Percentiles rank a stretch among this genome's conserved stretches.
phyloP scores from a whole-genome alignment of 1,140 invertebrate species.

The Rhynchophorus ferrugineus region DNA sequence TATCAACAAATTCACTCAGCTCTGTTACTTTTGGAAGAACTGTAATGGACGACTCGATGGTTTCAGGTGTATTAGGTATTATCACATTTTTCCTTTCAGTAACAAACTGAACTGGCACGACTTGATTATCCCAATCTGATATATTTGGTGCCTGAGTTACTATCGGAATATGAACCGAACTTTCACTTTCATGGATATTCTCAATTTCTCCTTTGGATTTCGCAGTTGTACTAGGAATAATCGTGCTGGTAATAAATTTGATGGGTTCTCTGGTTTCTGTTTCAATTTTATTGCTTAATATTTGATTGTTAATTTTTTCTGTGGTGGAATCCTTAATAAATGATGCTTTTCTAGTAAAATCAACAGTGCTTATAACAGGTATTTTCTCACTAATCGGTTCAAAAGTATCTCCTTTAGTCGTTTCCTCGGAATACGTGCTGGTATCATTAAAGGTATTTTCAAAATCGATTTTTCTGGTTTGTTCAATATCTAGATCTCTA shows the following conservation, averaged over 20 bases:
- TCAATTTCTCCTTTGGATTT: slow-evolving; percentile 7
- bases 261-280: slow-evolving; percentile 28
- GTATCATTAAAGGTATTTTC: slow-evolving; percentile 24
- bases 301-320: slow-evolving; percentile 18
- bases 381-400: slow-evolving; percentile 3
- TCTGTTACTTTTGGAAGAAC: neutral
- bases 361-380: neutral
- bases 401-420: slow-evolving; percentile 2
- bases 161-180: no score
- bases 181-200: no score
- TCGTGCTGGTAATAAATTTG: neutral
- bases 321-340: neutral
- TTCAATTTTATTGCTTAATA: slow-evolving; percentile 36
- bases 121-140: neutral
- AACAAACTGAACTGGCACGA: no score
- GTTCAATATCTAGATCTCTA: slow-evolving; percentile 26
- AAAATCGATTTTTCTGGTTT: slow-evolving; percentile 25
- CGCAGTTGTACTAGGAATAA: neutral
- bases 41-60: no score
- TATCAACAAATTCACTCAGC: neutral
- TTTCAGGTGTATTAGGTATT: no score
- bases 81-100: no score
- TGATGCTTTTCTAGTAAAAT: neutral
- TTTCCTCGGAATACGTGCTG: slow-evolving; percentile 14
- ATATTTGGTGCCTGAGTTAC: neutral